Evolutionary conservation across 2,113 vertebrate genomes (phyloP), one percentile per base, ranked within the genome.

Genomic region (Ancistrus triradiatus): DNA sequence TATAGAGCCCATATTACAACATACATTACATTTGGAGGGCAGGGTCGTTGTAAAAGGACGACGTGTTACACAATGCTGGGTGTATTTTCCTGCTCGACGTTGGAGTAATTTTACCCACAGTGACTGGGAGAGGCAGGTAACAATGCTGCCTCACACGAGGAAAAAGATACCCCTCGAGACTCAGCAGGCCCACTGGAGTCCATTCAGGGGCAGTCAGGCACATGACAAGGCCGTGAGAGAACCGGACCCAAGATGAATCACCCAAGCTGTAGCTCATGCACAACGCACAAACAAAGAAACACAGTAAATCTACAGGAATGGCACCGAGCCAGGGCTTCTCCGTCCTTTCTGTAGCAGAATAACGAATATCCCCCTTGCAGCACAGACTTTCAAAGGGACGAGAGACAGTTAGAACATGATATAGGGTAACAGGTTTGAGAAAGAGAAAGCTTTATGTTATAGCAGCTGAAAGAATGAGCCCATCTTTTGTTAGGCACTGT

Each of bases 51-150:
- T n/a, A n/a, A 18, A 66, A 63, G 21, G 31, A 73, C 48, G 40
- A 56, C 27, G 31, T 5, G 44, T 14, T 18, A 43, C 15, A 19
- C 40, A 17, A 42, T 31, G 60, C 68, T 66, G 53, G 38, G 59
- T 68, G 70, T 59, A 56, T 21, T 67, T 57, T 64, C 44, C 50
- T 15, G 18, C 56, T 67, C 37, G n/a, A n/a, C n/a, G n/a, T n/a
- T n/a, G n/a, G n/a, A 51, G 13, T 50, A 60, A 56, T 68, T 68
- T 68, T 21, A 38, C 40, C 19, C 19, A 37, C 35, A 59, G 57
- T 66, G 51, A 19, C 53, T 35, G n/a, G 52, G 38, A 46, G 31
- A 21, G 42, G 19, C 24, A n/a, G 11, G 38, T 19, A 35, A 61
- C 25, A 22, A 37, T 57, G 51, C 56, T 21, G 24, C 51, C 57